phyloP scores from a whole-genome alignment of 2,797 vertebrate species.

The Epinephelus coioides region DNA sequence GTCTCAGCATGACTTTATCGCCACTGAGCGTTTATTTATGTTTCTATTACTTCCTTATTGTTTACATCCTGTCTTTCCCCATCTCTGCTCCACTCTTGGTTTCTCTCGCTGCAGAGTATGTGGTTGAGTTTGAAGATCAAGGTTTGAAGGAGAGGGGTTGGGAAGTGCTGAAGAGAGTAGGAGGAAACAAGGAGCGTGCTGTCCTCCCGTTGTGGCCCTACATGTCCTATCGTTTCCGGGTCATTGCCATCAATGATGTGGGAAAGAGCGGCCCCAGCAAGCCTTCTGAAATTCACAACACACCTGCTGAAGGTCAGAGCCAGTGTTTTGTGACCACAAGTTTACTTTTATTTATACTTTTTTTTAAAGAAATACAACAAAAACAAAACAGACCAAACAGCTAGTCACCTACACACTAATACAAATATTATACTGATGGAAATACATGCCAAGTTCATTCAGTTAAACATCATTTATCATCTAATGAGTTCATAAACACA shows the following conservation, averaged over 20 bases:
- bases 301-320: slow-evolving; percentile 85
- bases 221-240: slow-evolving; percentile 89
- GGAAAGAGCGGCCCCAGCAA: slow-evolving; percentile 88
- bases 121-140: slow-evolving; percentile 85
- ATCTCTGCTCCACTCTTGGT: not conserved
- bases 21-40: slow-evolving; percentile 21
- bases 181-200: slow-evolving; percentile 55
- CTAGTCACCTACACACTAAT: too few relatives aligned
- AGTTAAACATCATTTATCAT: too few relatives aligned
- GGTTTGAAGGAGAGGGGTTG: slow-evolving; percentile 70
- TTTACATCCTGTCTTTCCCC: not conserved
- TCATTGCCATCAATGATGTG: slow-evolving; percentile 89
- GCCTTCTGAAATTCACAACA: slow-evolving; percentile 82
- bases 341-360: too few relatives aligned
- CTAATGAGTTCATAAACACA: too few relatives aligned
- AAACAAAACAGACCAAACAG: too few relatives aligned
- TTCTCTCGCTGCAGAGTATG: slow-evolving; percentile 74
- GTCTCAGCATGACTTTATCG: slow-evolving; percentile 6
- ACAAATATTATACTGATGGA: too few relatives aligned
- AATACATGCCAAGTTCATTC: too few relatives aligned
- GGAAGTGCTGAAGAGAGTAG: slow-evolving; percentile 77
- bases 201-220: slow-evolving; percentile 78
- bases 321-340: not conserved
- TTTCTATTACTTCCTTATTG: slow-evolving; percentile 26
- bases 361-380: not conserved